phyloP scores from a whole-genome alignment of 2,797 vertebrate species.

The Allobates femoralis region DNA sequence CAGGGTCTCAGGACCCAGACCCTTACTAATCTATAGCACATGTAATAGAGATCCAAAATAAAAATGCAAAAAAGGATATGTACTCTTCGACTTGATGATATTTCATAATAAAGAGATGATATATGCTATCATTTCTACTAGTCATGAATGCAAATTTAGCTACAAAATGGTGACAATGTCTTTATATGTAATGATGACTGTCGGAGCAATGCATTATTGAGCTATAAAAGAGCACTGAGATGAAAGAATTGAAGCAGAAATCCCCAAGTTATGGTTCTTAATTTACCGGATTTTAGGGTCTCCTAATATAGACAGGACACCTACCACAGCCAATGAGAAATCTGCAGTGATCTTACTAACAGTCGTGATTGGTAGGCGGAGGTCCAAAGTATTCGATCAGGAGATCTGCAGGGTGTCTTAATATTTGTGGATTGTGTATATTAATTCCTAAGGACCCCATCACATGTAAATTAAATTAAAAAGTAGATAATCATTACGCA shows the following conservation, averaged over 20 bases:
- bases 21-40: no score
- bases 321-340: constrained; percentile 14
- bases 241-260: constrained; percentile 32
- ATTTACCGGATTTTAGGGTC: constrained; percentile 10
- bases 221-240: constrained; percentile 8
- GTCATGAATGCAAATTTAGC: neutral
- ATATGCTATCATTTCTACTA: no score
- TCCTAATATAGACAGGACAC: neutral
- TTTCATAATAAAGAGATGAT: no score
- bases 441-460: constrained; percentile 32
- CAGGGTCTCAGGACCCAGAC: no score
- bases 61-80: no score
- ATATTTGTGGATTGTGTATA: constrained; percentile 1
- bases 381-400: neutral
- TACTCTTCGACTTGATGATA: no score
- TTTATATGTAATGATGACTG: neutral
- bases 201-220: constrained; percentile 41
- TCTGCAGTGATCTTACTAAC: neutral
- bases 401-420: neutral
- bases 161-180: neutral
- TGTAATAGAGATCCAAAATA: no score
- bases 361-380: neutral
- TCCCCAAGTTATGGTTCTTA: constrained; percentile 28
- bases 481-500: constrained; percentile 17
- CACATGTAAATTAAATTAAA: constrained; percentile 27